Conservation (phyloP, 2,797 vertebrate genomes). For the Sebastes matsubarae region DNA sequence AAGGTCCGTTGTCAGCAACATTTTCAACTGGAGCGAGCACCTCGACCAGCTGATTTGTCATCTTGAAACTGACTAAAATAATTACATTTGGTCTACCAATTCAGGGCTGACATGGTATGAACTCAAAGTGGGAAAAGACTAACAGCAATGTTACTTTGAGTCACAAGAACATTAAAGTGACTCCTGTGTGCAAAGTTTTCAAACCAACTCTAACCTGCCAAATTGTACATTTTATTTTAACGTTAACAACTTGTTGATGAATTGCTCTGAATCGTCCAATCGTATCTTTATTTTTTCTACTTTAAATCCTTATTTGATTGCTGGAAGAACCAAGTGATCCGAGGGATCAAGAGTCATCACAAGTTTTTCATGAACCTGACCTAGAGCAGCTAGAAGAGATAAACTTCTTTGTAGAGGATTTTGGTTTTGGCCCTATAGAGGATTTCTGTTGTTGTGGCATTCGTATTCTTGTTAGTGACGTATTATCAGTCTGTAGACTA, state of each 20-base stretch:
- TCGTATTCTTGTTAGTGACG: slow-evolving; percentile 52
- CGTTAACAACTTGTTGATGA: neutral
- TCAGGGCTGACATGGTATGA: slow-evolving; percentile 9
- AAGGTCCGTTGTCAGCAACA: neutral
- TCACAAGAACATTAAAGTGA: neutral
- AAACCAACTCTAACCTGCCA: slow-evolving; percentile 22
- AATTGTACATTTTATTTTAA: slow-evolving; percentile 13
- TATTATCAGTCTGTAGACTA: slow-evolving; percentile 55
- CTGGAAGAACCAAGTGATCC: slow-evolving; percentile 62
- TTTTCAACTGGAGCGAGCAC: slow-evolving; percentile 3
- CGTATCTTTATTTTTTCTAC: slow-evolving; percentile 63
- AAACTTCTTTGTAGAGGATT: slow-evolving; percentile 61
- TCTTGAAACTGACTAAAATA: slow-evolving; percentile 30
- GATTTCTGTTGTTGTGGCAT: slow-evolving; percentile 53
- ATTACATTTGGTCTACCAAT: neutral
- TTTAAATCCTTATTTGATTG: slow-evolving; percentile 69
- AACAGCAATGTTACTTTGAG: slow-evolving; percentile 11
- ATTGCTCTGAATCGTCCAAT: slow-evolving; percentile 31
- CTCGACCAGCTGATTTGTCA: slow-evolving; percentile 13
- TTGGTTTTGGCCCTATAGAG: slow-evolving; percentile 42
- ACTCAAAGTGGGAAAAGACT: slow-evolving; percentile 22
- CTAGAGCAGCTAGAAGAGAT: slow-evolving; percentile 62
- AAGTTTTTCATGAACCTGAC: slow-evolving; percentile 46
- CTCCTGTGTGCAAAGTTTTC: slow-evolving; percentile 13
- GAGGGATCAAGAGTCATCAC: slow-evolving; percentile 44